Evolutionary conservation across 2,113 vertebrate genomes (phyloP), one percentile per base, ranked within the genome.

Genomic region (Ascaphus truei): DNA sequence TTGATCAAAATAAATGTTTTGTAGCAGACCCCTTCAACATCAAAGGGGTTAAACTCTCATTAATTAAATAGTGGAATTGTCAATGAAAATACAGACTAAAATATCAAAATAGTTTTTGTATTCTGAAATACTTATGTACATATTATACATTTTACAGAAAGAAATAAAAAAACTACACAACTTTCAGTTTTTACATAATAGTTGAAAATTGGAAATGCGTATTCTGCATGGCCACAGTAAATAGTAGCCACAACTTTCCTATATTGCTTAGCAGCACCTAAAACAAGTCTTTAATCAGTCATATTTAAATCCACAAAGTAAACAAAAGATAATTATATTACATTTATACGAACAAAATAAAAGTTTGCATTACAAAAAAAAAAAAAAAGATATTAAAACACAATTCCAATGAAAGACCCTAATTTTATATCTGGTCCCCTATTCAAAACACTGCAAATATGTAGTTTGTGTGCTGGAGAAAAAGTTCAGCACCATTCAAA

Each of bases 141-240:
- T 91, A 92, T 86, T 66, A 90, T 91, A 92, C 90, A 92, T 84
- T 89, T 90, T 92, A 92, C 87, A 87, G 58, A 68, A 78, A 82
- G 83, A 79, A 73, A 83, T 83, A 85, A 80, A 81, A 77, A 78
- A 64, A 63, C 53, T 57, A 57, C 53, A 47, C 18, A 22, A 10
- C n/a, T 15, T 61, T 45, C 9, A 26, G 33, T 66, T 76, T 88
- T 80, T 80, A 85, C 76, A 88, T 80, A 88, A 25, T 76, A 85
- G 62, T 58, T 84, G 78, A 85, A 61, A 78, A 83, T 55, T 73
- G 75, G 83, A 27, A 45, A 33, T 23, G 7, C 33, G 47, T 41
- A 33, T 57, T 20, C n/a, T 27, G 31, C 8, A 39, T 15, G 20
- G 18, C 68, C 72, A 77, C 83, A 79, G 71, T 79, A 73, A 15